Evolutionary conservation across 2,113 vertebrate genomes (phyloP).

Genomic region (Lathamus discolor): DNA sequence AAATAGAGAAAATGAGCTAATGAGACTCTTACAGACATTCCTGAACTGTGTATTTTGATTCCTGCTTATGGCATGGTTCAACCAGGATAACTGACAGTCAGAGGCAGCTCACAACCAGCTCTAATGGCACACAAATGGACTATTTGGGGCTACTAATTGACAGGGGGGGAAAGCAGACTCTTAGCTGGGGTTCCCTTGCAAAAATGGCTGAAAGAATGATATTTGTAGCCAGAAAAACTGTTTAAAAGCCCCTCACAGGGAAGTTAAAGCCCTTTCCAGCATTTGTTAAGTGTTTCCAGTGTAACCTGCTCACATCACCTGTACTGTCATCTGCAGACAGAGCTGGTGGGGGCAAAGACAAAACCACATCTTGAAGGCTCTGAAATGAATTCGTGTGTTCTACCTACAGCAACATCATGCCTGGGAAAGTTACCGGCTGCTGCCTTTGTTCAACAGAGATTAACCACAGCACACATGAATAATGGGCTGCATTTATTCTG

Average conservation of each 20-base stretch:
- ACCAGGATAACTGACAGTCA: background rate
- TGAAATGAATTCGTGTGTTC: background rate
- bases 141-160: background rate
- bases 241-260: background rate
- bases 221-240: background rate
- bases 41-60: background rate
- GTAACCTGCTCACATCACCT: background rate
- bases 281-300: background rate
- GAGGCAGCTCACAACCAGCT: background rate
- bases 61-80: background rate
- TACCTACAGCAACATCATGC: background rate
- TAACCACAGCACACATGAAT: background rate
- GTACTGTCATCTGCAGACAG: background rate
- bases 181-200: background rate
- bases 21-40: fast-evolving
- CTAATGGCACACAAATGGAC: background rate
- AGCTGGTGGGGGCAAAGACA: background rate
- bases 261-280: background rate
- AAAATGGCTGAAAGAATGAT: background rate
- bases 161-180: background rate
- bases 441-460: conserved; percentile 5
- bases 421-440: conserved; percentile 9
- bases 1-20: background rate
- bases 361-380: background rate
- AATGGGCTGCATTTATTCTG: background rate